Conservation (phyloP, 2,797 vertebrate species). For the Crenichthys baileyi region DNA sequence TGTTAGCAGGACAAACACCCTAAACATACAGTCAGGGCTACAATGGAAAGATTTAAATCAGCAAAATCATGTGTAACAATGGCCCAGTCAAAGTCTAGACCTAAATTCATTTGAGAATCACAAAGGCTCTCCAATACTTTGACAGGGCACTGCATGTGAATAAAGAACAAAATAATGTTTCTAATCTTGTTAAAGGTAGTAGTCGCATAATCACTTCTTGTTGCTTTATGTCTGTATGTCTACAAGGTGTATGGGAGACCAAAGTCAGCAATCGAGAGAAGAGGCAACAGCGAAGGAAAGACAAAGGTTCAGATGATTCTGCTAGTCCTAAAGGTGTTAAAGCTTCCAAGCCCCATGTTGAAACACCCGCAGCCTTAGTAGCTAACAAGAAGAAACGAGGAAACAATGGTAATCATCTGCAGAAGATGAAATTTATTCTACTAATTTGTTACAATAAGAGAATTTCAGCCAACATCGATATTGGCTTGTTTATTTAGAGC, state of each 20-base stretch:
- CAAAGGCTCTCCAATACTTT: background rate
- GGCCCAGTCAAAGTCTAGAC: background rate
- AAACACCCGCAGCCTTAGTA: slow-evolving; percentile 74
- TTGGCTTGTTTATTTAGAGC: background rate
- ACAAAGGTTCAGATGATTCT: slow-evolving; percentile 89
- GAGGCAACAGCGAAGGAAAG: slow-evolving; percentile 93
- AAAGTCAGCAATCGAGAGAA: slow-evolving; percentile 98
- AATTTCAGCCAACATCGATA: background rate
- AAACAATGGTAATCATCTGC: slow-evolving; percentile 64
- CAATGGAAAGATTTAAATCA: background rate
- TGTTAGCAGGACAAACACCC: background rate
- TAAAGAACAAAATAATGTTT: background rate
- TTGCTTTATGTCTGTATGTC: slow-evolving; percentile 7
- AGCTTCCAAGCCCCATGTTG: slow-evolving; percentile 67
- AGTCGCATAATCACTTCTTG: background rate
- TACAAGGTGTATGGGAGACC: slow-evolving; percentile 93
- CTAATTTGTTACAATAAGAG: background rate
- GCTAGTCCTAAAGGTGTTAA: slow-evolving; percentile 82
- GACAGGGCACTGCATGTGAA: background rate
- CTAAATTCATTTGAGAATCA: background rate
- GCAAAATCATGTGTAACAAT: background rate
- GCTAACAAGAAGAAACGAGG: slow-evolving; percentile 89
- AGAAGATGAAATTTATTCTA: background rate
- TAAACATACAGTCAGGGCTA: background rate
- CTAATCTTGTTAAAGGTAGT: background rate